Evolutionary conservation across 2,113 vertebrate species (phyloP).

Genomic region (Laterallus jamaicensis): DNA sequence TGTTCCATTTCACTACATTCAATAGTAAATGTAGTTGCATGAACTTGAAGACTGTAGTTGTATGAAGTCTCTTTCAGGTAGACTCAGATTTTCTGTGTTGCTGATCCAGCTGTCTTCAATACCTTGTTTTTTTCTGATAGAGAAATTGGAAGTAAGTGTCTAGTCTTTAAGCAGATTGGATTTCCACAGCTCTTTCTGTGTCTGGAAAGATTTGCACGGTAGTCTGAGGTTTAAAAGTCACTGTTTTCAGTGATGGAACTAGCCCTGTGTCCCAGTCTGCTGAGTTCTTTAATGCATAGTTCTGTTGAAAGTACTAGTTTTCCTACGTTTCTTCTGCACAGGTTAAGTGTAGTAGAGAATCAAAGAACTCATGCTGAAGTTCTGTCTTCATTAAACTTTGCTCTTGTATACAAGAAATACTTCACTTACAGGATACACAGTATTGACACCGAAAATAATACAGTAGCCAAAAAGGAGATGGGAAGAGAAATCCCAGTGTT

Average conservation of each 20-base stretch:
- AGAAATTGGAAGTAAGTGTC: not conserved
- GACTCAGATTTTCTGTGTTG: not conserved
- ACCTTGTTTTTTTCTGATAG: rapidly evolving
- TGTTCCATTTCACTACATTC: not conserved
- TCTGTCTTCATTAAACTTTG: not conserved
- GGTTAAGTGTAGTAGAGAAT: not conserved
- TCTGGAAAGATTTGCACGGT: not conserved
- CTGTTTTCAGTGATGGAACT: not conserved
- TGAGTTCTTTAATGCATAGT: not conserved
- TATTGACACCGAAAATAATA: not conserved
- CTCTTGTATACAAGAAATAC: not conserved
- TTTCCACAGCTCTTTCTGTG: not conserved
- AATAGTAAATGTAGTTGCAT: not conserved
- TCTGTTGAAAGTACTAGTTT: not conserved
- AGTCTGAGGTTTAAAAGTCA: not conserved
- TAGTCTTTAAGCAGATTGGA: not conserved
- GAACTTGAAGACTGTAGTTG: not conserved
- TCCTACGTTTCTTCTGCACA: not conserved
- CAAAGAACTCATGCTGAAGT: not conserved
- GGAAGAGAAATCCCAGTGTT: not conserved
- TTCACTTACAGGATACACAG: not conserved
- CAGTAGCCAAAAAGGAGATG: not conserved
- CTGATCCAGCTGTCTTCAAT: not conserved
- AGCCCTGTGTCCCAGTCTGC: not conserved
- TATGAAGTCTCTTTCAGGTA: not conserved